Base-by-base conservation (phyloP, 1,140 invertebrate species). In the Aphaenogaster rudis region DNA sequence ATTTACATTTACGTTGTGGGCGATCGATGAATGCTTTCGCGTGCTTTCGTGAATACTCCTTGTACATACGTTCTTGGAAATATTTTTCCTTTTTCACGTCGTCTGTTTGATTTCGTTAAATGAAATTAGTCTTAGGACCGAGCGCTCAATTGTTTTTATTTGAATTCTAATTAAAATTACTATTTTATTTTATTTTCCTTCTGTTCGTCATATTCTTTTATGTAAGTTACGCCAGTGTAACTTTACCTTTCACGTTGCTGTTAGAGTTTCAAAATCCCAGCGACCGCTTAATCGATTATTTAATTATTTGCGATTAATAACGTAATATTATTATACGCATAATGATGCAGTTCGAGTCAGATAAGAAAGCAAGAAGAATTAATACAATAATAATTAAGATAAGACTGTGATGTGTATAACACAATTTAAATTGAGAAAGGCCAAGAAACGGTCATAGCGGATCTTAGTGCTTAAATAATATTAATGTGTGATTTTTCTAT, bases 131-230 rank as follows among this genome's bases (percentile, higher is more conserved):
- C 13, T 45, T 45, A 88, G 33, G 21, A 57, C 21, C 57, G 2
- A 13, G 11, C 0, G 33, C 36, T 74, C 52, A 21, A 87, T 82
- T 54, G 33, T 52, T 87, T 69, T 45, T 8, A 77, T 48, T 50
- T 50, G 13, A 50, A 33, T 36, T 74, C 42, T 88, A 88, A 88
- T 42, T n/a, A 54, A 88, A 71, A n/a, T 84, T 84, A 84, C 42
- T 1, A 21, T 67, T 42, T 67, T 39, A 64, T 64, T 64, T 36
- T 6, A 64, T 64, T 64, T 17, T 67, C 0, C n/a, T 45, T 21
- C 2, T 63, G 9, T 33, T 4, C 15, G 11, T 42, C 7, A 3
- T 66, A 66, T 8, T 11, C 45, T 45, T 17, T 67, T 67, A n/a
- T 2, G 2, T 66, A 13, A 67, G 8, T 7, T 45, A 67, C 13